Conservation (phyloP, 2,888 invertebrate genomes). For the Lathronympha strigana region DNA sequence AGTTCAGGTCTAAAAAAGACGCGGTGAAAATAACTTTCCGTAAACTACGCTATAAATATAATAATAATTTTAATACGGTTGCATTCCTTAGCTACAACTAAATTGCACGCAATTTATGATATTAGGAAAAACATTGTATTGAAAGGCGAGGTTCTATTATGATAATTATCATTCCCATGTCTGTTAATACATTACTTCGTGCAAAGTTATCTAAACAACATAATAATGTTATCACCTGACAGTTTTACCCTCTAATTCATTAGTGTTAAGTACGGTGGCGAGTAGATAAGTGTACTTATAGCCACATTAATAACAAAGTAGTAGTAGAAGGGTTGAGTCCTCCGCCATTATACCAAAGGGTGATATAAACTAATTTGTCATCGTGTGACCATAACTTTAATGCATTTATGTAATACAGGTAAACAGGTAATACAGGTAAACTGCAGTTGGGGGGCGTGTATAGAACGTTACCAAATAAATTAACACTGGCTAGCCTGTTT, state of each 20-base stretch:
- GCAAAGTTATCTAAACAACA: neutral
- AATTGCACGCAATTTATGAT: no score
- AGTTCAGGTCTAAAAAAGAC: no score
- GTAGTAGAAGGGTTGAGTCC: constrained; percentile 18
- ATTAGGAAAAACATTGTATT: no score
- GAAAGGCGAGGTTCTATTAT: no score
- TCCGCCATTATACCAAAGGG: no score
- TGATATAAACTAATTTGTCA: constrained; percentile 51
- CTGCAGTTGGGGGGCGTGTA: neutral
- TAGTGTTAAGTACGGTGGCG: constrained; percentile 15
- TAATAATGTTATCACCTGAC: neutral
- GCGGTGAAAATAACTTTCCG: no score
- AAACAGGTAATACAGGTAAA: neutral
- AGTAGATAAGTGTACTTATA: no score
- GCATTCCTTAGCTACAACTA: no score
- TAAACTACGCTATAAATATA: no score
- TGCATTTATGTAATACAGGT: constrained; percentile 2
- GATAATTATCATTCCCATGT: neutral
- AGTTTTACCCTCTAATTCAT: constrained; percentile 2
- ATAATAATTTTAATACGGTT: no score
- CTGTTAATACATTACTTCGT: neutral
- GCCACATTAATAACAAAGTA: constrained; percentile 3
- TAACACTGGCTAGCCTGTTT: neutral
- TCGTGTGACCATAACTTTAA: constrained; percentile 3
- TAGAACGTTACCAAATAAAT: neutral